Base-by-base conservation (phyloP, 2,797 vertebrate species). In the Nothura maculosa region DNA sequence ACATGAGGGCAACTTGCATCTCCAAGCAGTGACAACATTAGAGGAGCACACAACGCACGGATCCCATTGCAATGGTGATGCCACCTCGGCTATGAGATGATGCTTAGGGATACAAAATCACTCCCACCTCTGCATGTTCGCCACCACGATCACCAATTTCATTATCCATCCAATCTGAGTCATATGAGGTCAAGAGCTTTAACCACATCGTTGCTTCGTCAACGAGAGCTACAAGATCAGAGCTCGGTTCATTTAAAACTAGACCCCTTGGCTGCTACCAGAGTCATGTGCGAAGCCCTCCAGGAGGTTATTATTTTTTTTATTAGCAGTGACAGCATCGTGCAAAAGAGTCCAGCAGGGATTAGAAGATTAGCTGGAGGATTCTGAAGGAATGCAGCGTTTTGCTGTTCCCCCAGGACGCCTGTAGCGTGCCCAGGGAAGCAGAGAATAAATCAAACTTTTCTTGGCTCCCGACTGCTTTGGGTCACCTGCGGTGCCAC, bases 201-300 rank as follows among this genome's bases (percentile, higher is more conserved):
- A 22, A 48, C 0, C 16, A 40, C 52, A 5, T 19, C 12, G n/a
- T 38, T 66, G 4, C 43, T 54, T 54, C 67, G 17, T 6, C 18
- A 1, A 52, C 43, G 4, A 81, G 12, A 75, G 50, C 25, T 28
- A 4, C 12, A 32, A 48, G 52, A 45, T 38, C 32, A 69, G 25
- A 38, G 47, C 47, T 52, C 47, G 25, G 20, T 16, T 69, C 48
- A 45, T 38, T 61, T 14, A 57, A 64, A 74, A 86, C 28, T 68
- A 2, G 0, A 10, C 11, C 0, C 0, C 20, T 30, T 43, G 45
- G 48, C 22, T 12, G 32, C 47, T 28, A 66, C 30, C 80, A 85
- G 34, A 47, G 30, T 5, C 80, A 55, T 1, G 21, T 38, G 32
- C 0, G 2, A 85, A 84, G 45, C 36, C 43, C 60, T 76, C 63